Conservation (phyloP, 2,113 vertebrate species). For the Electrona antarctica region DNA sequence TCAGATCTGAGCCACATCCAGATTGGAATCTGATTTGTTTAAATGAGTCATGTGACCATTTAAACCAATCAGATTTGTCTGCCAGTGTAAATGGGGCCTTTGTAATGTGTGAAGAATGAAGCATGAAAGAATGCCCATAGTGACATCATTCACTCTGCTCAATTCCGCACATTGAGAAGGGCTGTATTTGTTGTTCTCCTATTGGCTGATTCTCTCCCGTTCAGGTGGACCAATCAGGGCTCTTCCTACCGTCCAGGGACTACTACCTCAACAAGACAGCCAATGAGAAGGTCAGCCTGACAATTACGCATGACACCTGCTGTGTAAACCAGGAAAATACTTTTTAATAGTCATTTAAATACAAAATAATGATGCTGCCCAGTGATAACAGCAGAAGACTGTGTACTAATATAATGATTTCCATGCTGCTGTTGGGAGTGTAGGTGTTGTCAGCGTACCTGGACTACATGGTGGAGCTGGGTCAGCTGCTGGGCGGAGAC, state of each 20-base stretch:
- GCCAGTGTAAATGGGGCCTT: too few relatives aligned
- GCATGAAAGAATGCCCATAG: background rate
- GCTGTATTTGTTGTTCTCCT: conserved; percentile 10
- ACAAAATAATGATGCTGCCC: too few relatives aligned
- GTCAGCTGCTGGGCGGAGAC: conserved; percentile 85
- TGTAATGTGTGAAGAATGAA: too few relatives aligned
- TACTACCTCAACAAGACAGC: conserved; percentile 97
- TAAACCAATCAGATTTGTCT: too few relatives aligned
- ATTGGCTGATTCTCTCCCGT: conserved; percentile 5
- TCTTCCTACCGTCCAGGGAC: conserved; percentile 95
- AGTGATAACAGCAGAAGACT: too few relatives aligned
- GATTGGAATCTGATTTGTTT: too few relatives aligned
- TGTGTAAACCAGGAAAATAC: too few relatives aligned
- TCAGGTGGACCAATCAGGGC: conserved; percentile 95
- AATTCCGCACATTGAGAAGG: background rate
- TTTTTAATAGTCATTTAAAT: too few relatives aligned
- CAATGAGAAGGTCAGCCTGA: conserved; percentile 89
- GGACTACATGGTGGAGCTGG: conserved; percentile 97
- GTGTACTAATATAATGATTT: too few relatives aligned
- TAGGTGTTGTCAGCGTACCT: conserved; percentile 91
- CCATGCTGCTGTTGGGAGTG: too few relatives aligned
- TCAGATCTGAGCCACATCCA: background rate
- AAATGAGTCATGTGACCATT: too few relatives aligned
- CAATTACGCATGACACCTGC: too few relatives aligned
- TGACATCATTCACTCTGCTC: background rate